Base-by-base conservation (phyloP, 2,797 vertebrate genomes). In the Sebastes hopkinsi region DNA sequence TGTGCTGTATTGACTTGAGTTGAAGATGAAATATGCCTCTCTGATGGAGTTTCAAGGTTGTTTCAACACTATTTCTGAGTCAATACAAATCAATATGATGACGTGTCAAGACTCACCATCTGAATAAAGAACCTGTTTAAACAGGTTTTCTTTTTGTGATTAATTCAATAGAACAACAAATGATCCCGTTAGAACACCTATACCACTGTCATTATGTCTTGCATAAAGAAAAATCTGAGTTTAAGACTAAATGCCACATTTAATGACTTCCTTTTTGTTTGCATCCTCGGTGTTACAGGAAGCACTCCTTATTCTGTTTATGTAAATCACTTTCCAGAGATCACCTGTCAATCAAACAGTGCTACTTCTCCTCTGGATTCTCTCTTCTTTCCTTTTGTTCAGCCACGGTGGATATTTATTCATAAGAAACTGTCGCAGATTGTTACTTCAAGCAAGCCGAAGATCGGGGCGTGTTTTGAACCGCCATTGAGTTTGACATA, bases 401-500 rank as follows among this genome's bases (percentile, higher is more conserved):
- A 46, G 42, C 27, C 18, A 9, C 20, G 1, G 22, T 66, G n/a
- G 52, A 59, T 64, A 56, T 85, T 79, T 80, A 64, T 85, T 79
- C 30, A 36, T 8, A 73, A 71, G 65, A 71, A 75, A 78, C 55
- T 82, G 84, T 82, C 16, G 5, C 38, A 46, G n/a, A 71, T 62
- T 78, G 50, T 85, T 85, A 66, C 72, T 88, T 89, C 22, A 73
- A 73, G 69, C 6, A 11, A 74, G 69, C 42, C n/a, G 1, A 38
- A 65, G 77, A 78, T 80, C 34, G 38, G 72, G 59, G 46, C 3
- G 32, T 75, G 69, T 79, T 84, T 71, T 85, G 54, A 86, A 64
- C 52, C 1, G 4, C 66, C 72, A 84, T 72, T 65, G 78, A 84
- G 82, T 89, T 66, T 88, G 87, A 88, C 83, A 85, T 74, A 87